These are phyloP conservation scores for Drosophila emarginata DNA, from an alignment of 2,888 invertebrate genomes.

Conservation along the genomic window DNA sequence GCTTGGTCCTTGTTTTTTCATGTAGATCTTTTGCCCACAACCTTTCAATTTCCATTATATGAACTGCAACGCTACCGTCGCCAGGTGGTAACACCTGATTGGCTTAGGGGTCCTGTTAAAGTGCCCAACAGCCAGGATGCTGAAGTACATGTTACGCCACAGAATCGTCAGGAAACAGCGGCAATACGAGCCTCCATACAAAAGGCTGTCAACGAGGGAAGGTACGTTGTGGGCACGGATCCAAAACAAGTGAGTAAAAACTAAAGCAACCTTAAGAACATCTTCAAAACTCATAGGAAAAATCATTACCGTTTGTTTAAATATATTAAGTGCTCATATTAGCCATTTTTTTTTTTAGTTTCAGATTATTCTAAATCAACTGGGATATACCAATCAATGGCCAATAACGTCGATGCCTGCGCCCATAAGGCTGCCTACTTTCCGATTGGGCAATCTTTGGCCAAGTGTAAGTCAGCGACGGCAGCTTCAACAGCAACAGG, in stretches of 20 bases:
- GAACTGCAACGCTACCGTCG: conserved; percentile 29
- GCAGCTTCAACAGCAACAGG: neutral
- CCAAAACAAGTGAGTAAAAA: conserved; percentile 56
- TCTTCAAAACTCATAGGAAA: neutral
- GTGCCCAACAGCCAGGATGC: conserved; percentile 7
- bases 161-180: conserved; percentile 65
- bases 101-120: conserved; percentile 51
- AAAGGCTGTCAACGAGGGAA: conserved; percentile 63
- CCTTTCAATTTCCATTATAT: neutral
- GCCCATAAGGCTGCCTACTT: neutral
- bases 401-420: neutral
- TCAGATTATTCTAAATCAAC: conserved; percentile 1
- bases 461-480: conserved; percentile 13
- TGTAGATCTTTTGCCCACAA: neutral
- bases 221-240: conserved; percentile 58
- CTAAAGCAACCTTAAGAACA: neutral
- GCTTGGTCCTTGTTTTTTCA: conserved; percentile 14
- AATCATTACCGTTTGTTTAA: too few species aligned
- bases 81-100: conserved; percentile 69
- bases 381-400: conserved; percentile 9
- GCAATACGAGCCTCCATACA: conserved; percentile 64
- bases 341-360: conserved; percentile 37
- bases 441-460: conserved; percentile 10
- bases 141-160: conserved; percentile 57
- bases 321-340: too few species aligned